Evolutionary conservation across 2,888 invertebrate species (phyloP), one percentile per base, ranked within the genome.

Genomic region (Antitype chi): DNA sequence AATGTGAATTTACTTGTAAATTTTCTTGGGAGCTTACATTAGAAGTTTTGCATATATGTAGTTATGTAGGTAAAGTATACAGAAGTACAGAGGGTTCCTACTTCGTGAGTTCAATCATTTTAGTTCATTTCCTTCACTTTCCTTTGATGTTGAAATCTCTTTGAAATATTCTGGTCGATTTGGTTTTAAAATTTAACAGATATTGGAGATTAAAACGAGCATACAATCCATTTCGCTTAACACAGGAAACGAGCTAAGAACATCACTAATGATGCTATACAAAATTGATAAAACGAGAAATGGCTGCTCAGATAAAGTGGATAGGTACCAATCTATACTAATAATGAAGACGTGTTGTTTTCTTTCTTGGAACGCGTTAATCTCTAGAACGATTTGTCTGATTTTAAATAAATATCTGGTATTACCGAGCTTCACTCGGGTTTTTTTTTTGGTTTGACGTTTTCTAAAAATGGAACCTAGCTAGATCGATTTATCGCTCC

Each of bases 81-180:
- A 25, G 13, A 64, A 23, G 13, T 13, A 53, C 23, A 17, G 43
- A 47, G 57, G 32, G 63, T 23, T 80, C n/a, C n/a, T 11, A 49
- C 66, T 81, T 78, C 47, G 57, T 47, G 66, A 60, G 47, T 66
- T 11, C n/a, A 74, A 74, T 47, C 23, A 81, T 66, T 78, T 66
- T 47, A 60, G 59, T 60, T 81, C 20, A 47, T 74, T 81, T 78
- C 53, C 32, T 81, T 66, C 7, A 2, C 59, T 32, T 47, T 38
- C 23, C 32, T 74, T 81, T 81, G 78, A 81, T 38, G 38, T n/a
- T 3, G n/a, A 49, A 78, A 53, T 59, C 74, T 81, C 66, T 78
- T 81, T 81, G 78, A 81, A 60, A 53, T 81, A 32, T 75, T 66
- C 38, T 53, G 13, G 25, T 8, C 43, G 11, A 81, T 25, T 63